These are phyloP conservation scores for Myoxocephalus aenaeus DNA, from an alignment of 2,797 vertebrate species.

Conservation along the genomic window DNA sequence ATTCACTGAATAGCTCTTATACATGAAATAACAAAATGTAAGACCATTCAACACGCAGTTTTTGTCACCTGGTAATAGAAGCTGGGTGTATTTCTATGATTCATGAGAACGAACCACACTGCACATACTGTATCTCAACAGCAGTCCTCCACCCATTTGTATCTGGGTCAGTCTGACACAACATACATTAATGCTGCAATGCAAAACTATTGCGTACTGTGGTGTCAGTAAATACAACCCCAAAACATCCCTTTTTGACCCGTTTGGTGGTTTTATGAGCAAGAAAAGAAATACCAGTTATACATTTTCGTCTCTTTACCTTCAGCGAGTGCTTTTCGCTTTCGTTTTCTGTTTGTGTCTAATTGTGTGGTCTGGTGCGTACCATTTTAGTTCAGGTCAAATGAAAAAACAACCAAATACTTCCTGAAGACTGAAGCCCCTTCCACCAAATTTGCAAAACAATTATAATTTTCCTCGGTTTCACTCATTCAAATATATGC, in stretches of 20 bases:
- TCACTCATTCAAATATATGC: not conserved
- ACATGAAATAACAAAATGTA: slow-evolving; percentile 2
- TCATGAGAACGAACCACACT: not conserved
- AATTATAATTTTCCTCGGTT: not conserved
- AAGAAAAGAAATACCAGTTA: not conserved
- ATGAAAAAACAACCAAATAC: not conserved
- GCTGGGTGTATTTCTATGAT: not conserved
- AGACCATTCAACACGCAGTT: not conserved
- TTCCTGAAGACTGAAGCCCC: not conserved
- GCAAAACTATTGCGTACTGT: not conserved
- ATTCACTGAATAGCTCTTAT: not conserved
- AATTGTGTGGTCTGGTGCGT: not conserved
- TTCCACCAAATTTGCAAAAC: not conserved
- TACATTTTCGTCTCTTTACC: not conserved
- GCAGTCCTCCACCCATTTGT: not conserved
- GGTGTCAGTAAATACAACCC: not conserved
- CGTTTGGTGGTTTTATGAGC: not conserved
- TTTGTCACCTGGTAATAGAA: not conserved
- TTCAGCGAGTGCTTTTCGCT: not conserved
- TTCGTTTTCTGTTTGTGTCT: not conserved
- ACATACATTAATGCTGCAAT: not conserved
- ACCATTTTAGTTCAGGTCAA: not conserved
- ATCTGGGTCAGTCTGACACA: not conserved
- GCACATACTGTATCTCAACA: not conserved
- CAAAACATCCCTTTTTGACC: not conserved